These are phyloP conservation scores for Strigamia crassipes DNA, from an alignment of 2,888 invertebrate genomes.

Conservation along the genomic window DNA sequence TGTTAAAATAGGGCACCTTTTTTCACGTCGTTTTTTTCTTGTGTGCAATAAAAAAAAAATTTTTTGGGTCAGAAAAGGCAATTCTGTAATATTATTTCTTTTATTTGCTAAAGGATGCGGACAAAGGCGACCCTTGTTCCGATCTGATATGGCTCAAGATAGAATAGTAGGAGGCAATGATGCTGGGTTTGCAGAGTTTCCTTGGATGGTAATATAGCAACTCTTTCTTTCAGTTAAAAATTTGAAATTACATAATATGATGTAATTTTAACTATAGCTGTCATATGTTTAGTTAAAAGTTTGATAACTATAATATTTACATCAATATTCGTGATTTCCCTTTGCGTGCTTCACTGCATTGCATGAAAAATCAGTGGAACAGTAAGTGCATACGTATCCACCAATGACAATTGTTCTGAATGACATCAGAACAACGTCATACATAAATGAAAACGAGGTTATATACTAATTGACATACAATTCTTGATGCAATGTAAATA, in stretches of 20 bases:
- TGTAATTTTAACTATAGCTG: too few relatives aligned
- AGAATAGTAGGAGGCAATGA: constrained; percentile 46
- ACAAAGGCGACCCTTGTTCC: constrained; percentile 42
- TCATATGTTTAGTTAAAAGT: not conserved
- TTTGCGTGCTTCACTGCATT: too few relatives aligned
- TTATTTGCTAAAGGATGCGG: constrained; percentile 41
- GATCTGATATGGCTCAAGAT: constrained; percentile 45
- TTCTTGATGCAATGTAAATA: not conserved
- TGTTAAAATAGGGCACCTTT: too few relatives aligned
- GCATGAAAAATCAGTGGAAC: too few relatives aligned
- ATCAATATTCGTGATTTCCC: too few relatives aligned
- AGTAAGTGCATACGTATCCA: too few relatives aligned
- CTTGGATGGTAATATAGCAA: constrained; percentile 44
- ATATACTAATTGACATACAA: not conserved
- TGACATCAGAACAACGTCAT: too few relatives aligned
- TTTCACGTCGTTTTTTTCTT: too few relatives aligned
- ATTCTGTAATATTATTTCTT: not conserved
- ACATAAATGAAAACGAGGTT: too few relatives aligned
- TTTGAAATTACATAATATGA: too few relatives aligned
- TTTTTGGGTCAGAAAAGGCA: not conserved
- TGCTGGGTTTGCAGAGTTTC: constrained; percentile 47
- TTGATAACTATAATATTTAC: not conserved
- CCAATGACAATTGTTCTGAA: too few relatives aligned
- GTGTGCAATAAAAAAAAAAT: too few relatives aligned
- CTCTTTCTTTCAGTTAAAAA: not conserved